phyloP scores from a whole-genome alignment of 2,797 vertebrate genomes.

The Trematomus bernacchii region DNA sequence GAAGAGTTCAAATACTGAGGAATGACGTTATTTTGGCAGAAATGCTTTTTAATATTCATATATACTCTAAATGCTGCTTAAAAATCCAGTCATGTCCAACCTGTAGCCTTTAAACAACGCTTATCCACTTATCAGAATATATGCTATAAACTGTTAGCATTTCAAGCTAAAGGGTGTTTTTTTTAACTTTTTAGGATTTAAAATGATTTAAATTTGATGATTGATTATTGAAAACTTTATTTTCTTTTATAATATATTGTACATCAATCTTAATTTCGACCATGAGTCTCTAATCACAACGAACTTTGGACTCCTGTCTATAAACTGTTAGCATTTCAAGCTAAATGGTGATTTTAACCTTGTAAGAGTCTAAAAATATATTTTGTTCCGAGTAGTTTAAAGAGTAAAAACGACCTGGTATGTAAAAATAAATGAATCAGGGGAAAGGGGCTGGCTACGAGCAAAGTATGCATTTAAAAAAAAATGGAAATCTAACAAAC shows the following conservation, averaged over 20 bases:
- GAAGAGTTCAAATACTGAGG: neutral
- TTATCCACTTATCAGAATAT: neutral
- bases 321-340: neutral
- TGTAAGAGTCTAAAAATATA: neutral
- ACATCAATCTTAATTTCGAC: too few species aligned
- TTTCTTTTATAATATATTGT: too few species aligned
- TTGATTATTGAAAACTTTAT: neutral
- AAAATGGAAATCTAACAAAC: too few species aligned
- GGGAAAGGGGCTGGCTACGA: neutral
- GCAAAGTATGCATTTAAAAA: too few species aligned
- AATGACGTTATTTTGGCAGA: conserved; percentile 1
- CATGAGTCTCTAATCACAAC: too few species aligned
- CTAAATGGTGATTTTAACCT: neutral
- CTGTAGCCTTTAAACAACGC: neutral
- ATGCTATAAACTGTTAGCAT: neutral
- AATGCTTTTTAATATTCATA: neutral
- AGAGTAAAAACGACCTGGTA: neutral
- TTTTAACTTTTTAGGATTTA: neutral
- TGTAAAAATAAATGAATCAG: neutral
- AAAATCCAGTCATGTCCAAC: neutral
- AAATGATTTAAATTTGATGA: neutral
- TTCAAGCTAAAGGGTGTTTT: too few species aligned
- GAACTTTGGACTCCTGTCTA: neutral
- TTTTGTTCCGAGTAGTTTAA: too few species aligned
- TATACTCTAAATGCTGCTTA: neutral